Evolutionary conservation across 2,888 invertebrate species (phyloP).

Genomic region (Caenorhabditis zanzibari): DNA sequence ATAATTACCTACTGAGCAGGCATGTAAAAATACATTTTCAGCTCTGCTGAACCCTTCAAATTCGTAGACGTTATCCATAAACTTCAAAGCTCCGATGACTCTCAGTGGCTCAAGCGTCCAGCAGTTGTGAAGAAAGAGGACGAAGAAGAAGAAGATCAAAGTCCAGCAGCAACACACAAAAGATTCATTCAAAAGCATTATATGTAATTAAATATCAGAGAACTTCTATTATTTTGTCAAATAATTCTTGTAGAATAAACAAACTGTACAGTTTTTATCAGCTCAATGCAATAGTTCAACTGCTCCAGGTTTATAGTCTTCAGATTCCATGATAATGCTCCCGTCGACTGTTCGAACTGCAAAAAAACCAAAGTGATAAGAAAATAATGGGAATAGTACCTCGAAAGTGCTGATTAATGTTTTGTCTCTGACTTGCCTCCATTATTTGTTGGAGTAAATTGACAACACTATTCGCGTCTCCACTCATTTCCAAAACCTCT

Average conservation of each 20-base stretch:
- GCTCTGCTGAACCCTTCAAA: constrained; percentile 49
- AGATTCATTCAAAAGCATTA: constrained; percentile 44
- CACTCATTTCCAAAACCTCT: constrained; percentile 38
- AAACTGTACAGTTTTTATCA: constrained; percentile 40
- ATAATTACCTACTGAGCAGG: not conserved
- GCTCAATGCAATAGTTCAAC: constrained; percentile 29
- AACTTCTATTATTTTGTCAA: constrained; percentile 11
- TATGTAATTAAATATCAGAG: not conserved
- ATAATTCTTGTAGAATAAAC: constrained; percentile 18
- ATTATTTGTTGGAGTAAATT: constrained; percentile 40
- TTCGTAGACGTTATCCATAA: constrained; percentile 43
- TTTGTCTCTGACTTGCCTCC: constrained; percentile 42
- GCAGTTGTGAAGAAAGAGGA: not conserved
- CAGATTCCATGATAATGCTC: constrained; percentile 63
- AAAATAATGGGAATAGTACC: constrained; percentile 34
- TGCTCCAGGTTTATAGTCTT: constrained; percentile 49
- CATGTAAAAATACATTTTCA: not conserved
- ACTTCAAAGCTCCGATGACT: constrained; percentile 48
- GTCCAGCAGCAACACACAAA: constrained; percentile 35
- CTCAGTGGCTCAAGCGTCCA: constrained; percentile 27
- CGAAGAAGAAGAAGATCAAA: constrained; percentile 26
- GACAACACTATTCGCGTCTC: constrained; percentile 15
- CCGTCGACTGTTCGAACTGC: constrained; percentile 56
- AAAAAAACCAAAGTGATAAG: constrained; percentile 13
- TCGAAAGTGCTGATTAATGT: constrained; percentile 62